Percentiles rank a stretch among this genome's conserved stretches.
Evolutionary conservation across 2,797 vertebrate genomes (phyloP).

Genomic region (Onychomys torridus): DNA sequence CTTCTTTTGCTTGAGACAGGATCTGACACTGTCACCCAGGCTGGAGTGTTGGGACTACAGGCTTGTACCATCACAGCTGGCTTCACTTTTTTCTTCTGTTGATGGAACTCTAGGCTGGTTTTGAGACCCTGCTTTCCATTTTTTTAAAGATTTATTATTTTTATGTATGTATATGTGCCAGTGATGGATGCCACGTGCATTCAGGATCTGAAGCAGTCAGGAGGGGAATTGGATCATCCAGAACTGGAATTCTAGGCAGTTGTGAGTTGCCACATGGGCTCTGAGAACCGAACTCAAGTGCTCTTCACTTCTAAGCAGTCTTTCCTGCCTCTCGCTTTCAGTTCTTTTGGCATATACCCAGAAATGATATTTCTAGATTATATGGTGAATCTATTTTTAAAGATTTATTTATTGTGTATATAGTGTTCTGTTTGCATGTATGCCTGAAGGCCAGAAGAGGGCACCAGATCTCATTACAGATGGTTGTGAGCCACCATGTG

Average conservation of each 20-base stretch:
- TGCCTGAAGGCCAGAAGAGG: no score
- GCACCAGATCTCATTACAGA: no score
- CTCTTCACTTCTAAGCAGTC: neutral
- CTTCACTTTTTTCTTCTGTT: neutral
- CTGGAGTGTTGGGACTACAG: neutral
- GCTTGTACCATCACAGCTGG: neutral
- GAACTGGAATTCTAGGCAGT: neutral
- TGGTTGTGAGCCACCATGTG: no score
- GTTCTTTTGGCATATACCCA: constrained; percentile 45
- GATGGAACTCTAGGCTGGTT: neutral
- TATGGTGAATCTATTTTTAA: constrained; percentile 53
- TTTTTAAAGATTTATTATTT: neutral
- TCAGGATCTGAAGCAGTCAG: neutral
- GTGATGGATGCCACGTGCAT: neutral
- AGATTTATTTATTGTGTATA: no score
- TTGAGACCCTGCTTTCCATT: neutral
- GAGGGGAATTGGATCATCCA: neutral
- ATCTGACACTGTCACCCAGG: neutral
- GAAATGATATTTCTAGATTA: constrained; percentile 31
- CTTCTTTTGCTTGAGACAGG: neutral
- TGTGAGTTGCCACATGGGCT: neutral
- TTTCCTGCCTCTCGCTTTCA: constrained; percentile 19
- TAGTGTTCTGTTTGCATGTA: no score
- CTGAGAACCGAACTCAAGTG: neutral
- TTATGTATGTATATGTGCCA: neutral